Evolutionary conservation across 2,888 invertebrate species (phyloP).

Genomic region (Vanessa cardui): DNA sequence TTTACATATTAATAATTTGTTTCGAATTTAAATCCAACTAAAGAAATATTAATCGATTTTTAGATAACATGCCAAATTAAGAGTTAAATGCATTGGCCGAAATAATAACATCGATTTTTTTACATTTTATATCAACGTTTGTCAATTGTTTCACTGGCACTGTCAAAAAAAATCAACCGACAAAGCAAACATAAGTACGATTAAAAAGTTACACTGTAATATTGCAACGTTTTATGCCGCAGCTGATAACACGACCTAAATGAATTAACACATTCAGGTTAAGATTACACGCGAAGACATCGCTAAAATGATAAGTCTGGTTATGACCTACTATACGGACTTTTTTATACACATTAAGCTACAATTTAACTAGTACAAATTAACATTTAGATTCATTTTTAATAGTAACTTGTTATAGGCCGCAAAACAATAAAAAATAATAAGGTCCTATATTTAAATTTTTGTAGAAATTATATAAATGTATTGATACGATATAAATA

Average conservation of each 20-base stretch:
- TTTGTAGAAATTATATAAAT: too few species aligned
- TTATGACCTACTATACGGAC: neutral
- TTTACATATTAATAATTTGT: too few species aligned
- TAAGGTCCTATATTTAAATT: too few species aligned
- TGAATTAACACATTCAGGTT: constrained; percentile 36
- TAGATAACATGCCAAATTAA: too few species aligned
- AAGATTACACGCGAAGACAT: constrained; percentile 31
- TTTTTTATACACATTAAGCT: neutral
- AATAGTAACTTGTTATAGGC: too few species aligned
- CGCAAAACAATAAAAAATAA: too few species aligned
- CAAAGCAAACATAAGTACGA: neutral
- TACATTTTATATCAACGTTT: too few species aligned
- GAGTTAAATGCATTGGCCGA: neutral
- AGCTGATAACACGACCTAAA: constrained; percentile 42
- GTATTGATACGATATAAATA: too few species aligned
- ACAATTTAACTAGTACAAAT: too few species aligned
- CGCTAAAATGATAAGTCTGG: constrained; percentile 44
- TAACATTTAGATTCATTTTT: too few species aligned
- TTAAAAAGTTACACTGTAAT: constrained; percentile 1
- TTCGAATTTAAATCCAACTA: too few species aligned
- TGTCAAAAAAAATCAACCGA: neutral
- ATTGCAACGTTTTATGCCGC: constrained; percentile 30
- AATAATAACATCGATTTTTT: neutral
- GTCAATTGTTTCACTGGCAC: neutral
- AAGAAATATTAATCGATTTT: too few species aligned